Evolutionary conservation across 2,113 vertebrate genomes (phyloP).

Genomic region (Semnornis frantzii): DNA sequence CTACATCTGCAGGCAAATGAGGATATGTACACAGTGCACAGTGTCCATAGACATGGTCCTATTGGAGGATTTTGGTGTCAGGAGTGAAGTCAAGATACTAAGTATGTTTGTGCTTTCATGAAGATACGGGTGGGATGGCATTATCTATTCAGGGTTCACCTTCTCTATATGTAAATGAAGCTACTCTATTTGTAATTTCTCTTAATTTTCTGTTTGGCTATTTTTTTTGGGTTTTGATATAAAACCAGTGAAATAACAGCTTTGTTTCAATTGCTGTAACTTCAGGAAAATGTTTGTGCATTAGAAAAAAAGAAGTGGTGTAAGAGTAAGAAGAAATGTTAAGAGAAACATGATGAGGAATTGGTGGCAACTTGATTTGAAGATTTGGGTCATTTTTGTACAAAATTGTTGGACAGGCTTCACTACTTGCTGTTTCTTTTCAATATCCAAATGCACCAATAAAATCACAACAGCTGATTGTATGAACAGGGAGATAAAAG

Average conservation of each 20-base stretch:
- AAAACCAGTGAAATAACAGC: neutral
- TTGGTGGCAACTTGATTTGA: rapidly evolving
- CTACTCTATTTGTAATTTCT: neutral
- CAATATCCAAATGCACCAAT: neutral
- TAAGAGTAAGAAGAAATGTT: neutral
- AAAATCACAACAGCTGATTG: neutral
- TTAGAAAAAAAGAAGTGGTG: neutral
- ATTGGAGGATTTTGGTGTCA: neutral
- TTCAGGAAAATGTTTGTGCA: neutral
- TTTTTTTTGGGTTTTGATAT: neutral
- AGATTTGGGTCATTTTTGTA: neutral
- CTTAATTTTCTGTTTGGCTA: neutral
- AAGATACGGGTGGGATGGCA: rapidly evolving
- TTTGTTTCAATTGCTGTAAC: neutral
- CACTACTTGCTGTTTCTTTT: neutral
- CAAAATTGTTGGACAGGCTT: neutral
- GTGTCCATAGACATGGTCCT: neutral
- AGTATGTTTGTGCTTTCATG: neutral
- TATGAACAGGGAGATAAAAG: neutral
- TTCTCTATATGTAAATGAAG: neutral
- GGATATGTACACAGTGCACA: rapidly evolving
- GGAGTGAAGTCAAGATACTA: neutral
- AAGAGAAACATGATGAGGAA: neutral
- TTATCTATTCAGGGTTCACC: neutral
- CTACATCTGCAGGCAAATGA: neutral